Evolutionary conservation across 2,888 invertebrate species (phyloP), one percentile per base, ranked within the genome.

Genomic region (Epinotia demarniana): DNA sequence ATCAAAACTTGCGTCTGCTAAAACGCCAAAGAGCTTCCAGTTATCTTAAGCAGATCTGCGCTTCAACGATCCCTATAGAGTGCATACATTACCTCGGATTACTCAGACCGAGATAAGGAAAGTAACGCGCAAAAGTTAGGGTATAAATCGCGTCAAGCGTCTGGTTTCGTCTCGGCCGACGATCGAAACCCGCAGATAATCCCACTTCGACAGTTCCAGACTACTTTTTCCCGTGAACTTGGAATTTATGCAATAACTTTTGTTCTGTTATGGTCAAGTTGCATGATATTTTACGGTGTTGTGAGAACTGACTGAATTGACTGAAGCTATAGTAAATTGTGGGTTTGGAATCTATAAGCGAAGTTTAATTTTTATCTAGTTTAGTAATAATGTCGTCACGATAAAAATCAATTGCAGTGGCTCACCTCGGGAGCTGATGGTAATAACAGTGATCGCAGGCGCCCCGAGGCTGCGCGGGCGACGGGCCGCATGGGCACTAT

Each of bases 41-140:
- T 66, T 71, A 75, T 71, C 75, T 60, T 62, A 53, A 74, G 66
- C 61, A 66, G 66, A 71, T 75, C 71, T 66, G 70, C 55, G 55
- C 66, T 66, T 75, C 53, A 71, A 61, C 58, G 57, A 33, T 71
- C 66, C 70, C 68, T 58, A 72, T 72, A 73, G 64, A 76, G 76
- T 64, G 71, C 76, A 78, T 80, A 80, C 79, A 83, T 84, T 87
- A 88, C 88, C 78, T 81, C 84, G 84, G 85, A 85, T 84, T 85
- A 85, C 85, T 82, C 85, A 88, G 85, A 88, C 83, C 78, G 72
- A 88, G 92, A 93, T 93, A 93, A 91, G 91, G 88, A 90, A 89
- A 91, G 88, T 90, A 90, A 93, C 90, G 92, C 89, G 89, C 84
- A 83, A 87, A 93, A 93, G 89, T 93, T 93, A 80, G 86, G 81